Evolutionary conservation across 2,113 vertebrate genomes (phyloP).

Genomic region (Numida meleagris): DNA sequence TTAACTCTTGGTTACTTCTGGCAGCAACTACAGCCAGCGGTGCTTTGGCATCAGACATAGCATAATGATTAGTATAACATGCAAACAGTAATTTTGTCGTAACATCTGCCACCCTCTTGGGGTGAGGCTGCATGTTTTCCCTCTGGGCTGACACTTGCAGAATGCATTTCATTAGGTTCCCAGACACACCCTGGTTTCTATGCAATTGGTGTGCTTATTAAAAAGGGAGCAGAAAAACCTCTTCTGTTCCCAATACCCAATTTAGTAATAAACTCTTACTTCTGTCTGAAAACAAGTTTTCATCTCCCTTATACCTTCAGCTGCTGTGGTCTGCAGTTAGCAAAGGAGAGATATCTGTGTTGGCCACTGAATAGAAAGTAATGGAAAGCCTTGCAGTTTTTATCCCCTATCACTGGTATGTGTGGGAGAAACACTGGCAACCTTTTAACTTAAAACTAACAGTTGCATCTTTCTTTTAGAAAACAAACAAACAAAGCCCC

Average conservation of each 20-base stretch:
- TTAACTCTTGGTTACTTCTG: neutral
- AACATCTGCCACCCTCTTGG: constrained; percentile 48
- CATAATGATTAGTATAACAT: neutral
- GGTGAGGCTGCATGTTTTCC: constrained; percentile 65
- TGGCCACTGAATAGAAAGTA: neutral
- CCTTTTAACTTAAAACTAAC: neutral
- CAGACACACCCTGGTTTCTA: constrained; percentile 71
- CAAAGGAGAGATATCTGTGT: neutral
- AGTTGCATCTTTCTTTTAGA: neutral
- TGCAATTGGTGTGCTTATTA: constrained; percentile 58
- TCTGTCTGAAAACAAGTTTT: neutral
- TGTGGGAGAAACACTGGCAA: neutral
- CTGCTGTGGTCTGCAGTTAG: neutral
- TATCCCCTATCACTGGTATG: neutral
- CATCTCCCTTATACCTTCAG: neutral
- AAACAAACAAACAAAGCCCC: neutral
- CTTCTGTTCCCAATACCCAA: constrained; percentile 4
- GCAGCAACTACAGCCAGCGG: neutral
- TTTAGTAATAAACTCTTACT: neutral
- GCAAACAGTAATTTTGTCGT: constrained; percentile 54
- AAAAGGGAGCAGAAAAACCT: constrained; percentile 12
- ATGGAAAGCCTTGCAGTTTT: neutral
- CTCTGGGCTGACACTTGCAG: constrained; percentile 32
- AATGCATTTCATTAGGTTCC: constrained; percentile 55
- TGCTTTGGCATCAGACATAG: constrained; percentile 14